These are phyloP conservation scores for Branchinecta lynchi DNA, from an alignment of 1,140 invertebrate species.

Conservation along the genomic window DNA sequence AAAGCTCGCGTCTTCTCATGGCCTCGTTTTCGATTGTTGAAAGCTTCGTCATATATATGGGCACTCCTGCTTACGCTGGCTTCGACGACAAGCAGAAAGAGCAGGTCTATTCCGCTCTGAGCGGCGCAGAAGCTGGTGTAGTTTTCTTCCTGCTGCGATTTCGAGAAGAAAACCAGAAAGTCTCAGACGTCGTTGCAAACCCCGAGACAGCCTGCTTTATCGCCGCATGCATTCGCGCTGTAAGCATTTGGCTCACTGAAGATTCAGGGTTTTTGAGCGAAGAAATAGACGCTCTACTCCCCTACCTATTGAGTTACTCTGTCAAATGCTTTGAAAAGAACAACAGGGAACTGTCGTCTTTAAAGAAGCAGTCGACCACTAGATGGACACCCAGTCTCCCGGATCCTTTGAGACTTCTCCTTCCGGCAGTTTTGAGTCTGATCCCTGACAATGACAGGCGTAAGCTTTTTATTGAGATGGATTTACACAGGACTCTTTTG, in stretches of 20 bases:
- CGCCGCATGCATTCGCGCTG: conserved; percentile 60
- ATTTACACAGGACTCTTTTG: conserved; percentile 48
- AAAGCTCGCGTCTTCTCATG: conserved; percentile 47
- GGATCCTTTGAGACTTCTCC: conserved; percentile 59
- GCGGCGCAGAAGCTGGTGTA: conserved; percentile 70
- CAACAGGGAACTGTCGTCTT: conserved; percentile 38
- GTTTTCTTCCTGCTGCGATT: conserved; percentile 53
- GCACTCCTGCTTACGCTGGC: conserved; percentile 53
- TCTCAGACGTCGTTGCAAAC: not conserved
- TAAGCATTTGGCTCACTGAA: conserved; percentile 75
- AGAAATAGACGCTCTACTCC: conserved; percentile 58
- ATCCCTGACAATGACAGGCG: conserved; percentile 73
- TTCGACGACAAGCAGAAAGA: conserved; percentile 78
- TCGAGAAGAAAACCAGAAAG: conserved; percentile 22
- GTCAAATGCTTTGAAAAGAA: conserved; percentile 14
- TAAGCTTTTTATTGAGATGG: conserved; percentile 54
- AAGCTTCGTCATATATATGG: conserved; percentile 59
- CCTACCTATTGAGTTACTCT: conserved; percentile 45
- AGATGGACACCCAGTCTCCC: conserved; percentile 12
- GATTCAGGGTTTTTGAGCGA: conserved; percentile 75
- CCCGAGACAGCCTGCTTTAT: conserved; percentile 37
- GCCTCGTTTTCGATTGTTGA: conserved; percentile 72
- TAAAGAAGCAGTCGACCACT: conserved; percentile 20
- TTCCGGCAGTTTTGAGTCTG: conserved; percentile 75
- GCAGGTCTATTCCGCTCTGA: conserved; percentile 70